Evolutionary conservation across 2,888 invertebrate species (phyloP), one percentile per base, ranked within the genome.

Genomic region (Sicus ferrugineus): DNA sequence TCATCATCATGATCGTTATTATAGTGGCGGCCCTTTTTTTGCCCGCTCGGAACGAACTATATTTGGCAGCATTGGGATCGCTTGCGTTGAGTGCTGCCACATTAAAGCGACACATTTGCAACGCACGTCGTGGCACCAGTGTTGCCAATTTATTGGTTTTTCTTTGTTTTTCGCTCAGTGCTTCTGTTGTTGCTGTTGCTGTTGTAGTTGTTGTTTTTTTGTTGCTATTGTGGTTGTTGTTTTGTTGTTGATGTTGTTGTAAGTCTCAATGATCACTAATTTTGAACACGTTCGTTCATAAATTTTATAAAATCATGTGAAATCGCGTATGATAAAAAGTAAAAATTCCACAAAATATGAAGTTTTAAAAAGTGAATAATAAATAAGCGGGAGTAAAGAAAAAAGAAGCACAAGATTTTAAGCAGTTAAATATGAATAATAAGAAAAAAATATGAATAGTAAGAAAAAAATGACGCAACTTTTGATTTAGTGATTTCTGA

Each of bases 81-180:
- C 21, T 26, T 56, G 46, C 67, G 79, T 58, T 46, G 16, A 26
- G 58, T 7, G 5, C 26, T 42, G 67, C 21, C 58, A 58, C 58
- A 82, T 82, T 82, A 82, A 80, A 80, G 81, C 81, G 79, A 80
- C 80, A 79, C 79, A 82, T 82, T 82, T 79, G 83, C 78, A 79
- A 82, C 80, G 81, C 80, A 81, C 79, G 81, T 77, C 70, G 30
- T 38, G 19, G 19, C 73, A 11, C 38, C 46, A 56, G 66, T 42
- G 23, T 67, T 67, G 67, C 66, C 42, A 66, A 58, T 58, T 67
- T 67, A 58, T 58, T 21, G 48, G 46, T 58, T 16, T 65, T 59
- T 70, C 42, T 19, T 61, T 56, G 64, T 28, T 26, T 68, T 52
- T 52, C 4, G 19, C 7, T 52, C 23, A 23, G 3, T 23, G 11